Conservation (phyloP, 2,888 invertebrate species). For the Drosophila anceps region DNA sequence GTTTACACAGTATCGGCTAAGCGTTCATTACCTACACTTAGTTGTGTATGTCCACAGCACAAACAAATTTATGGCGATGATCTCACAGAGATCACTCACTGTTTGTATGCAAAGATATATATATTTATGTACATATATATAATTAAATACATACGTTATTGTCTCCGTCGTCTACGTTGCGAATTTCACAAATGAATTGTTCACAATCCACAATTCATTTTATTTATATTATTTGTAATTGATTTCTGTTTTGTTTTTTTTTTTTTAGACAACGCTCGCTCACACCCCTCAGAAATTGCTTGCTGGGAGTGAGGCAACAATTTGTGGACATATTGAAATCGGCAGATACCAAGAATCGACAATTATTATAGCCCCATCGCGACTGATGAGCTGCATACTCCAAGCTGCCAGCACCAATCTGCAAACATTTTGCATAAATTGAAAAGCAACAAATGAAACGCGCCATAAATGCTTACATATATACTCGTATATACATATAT, state of each 20-base stretch:
- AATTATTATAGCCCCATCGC: constrained; percentile 40
- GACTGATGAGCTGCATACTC: constrained; percentile 57
- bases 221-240: constrained; percentile 56
- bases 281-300: constrained; percentile 34
- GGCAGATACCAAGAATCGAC: constrained; percentile 39
- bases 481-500: neutral
- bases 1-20: constrained; percentile 14
- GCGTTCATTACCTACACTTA: constrained; percentile 17
- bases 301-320: constrained; percentile 31
- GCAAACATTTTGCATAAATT: constrained; percentile 44
- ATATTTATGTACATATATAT: constrained; percentile 1
- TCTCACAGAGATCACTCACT: constrained; percentile 67
- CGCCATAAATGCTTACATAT: constrained; percentile 30
- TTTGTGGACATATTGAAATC: constrained; percentile 27
- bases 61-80: constrained; percentile 58
- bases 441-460: constrained; percentile 1
- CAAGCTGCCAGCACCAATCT: constrained; percentile 4
- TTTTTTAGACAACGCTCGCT: neutral
- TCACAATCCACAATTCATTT: constrained; percentile 52
- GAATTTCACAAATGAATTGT: constrained; percentile 51
- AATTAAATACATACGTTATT: constrained; percentile 35
- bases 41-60: neutral
- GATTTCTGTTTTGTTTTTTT: constrained; percentile 37
- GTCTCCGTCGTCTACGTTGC: constrained; percentile 23
- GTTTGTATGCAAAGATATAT: constrained; percentile 14